These are phyloP conservation scores for Crotalus tigris DNA, from an alignment of 2,113 vertebrate genomes.

Conservation along the genomic window DNA sequence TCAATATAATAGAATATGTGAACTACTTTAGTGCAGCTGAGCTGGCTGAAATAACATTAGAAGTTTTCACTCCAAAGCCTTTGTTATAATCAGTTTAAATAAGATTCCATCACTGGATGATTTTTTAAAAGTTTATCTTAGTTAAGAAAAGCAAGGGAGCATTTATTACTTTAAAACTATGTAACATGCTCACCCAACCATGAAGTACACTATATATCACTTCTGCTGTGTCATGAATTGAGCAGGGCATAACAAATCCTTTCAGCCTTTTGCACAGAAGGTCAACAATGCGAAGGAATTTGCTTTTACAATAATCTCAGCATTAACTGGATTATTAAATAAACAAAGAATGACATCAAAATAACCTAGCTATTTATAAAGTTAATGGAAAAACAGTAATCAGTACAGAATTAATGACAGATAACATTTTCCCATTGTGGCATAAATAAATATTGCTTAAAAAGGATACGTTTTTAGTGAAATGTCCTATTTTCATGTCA, in stretches of 20 bases:
- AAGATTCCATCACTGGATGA: slow-evolving; percentile 4
- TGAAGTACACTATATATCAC: slow-evolving; percentile 65
- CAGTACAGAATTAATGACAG: slow-evolving; percentile 22
- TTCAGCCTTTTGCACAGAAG: slow-evolving; percentile 46
- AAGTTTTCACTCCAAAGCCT: neutral
- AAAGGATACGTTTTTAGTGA: neutral
- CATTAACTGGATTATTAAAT: slow-evolving; percentile 52
- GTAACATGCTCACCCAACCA: slow-evolving; percentile 63
- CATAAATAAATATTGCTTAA: neutral
- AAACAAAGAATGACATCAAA: slow-evolving; percentile 30
- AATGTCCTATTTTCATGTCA: neutral
- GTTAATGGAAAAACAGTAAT: slow-evolving; percentile 38
- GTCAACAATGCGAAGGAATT: slow-evolving; percentile 53
- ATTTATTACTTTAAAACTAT: slow-evolving; percentile 46
- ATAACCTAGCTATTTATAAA: slow-evolving; percentile 41
- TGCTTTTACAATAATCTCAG: slow-evolving; percentile 49
- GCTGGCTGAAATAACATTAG: neutral
- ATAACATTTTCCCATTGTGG: slow-evolving; percentile 22
- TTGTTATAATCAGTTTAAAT: slow-evolving; percentile 33
- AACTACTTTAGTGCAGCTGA: neutral
- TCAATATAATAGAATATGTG: neutral
- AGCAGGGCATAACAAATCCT: slow-evolving; percentile 59
- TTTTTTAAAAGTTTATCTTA: slow-evolving; percentile 30
- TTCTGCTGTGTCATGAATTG: slow-evolving; percentile 58
- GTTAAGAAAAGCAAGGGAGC: slow-evolving; percentile 33